Evolutionary conservation across 1,140 invertebrate species (phyloP).

Genomic region (Drosophila rufa): DNA sequence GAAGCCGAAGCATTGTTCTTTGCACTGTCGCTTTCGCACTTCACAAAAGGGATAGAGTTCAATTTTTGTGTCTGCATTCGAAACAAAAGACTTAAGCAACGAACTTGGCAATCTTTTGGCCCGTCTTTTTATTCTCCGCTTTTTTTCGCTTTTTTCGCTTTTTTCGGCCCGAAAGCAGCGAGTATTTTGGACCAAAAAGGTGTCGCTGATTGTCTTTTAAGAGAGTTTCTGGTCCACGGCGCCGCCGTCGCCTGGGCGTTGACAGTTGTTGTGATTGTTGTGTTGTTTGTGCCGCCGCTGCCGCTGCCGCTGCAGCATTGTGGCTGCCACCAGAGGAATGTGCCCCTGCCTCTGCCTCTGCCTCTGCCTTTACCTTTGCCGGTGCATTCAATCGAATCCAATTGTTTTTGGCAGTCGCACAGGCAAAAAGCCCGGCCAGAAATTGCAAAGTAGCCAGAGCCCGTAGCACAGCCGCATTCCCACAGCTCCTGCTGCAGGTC

Average conservation of each 20-base stretch:
- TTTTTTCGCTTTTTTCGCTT: constrained; percentile 10
- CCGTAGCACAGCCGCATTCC: constrained; percentile 66
- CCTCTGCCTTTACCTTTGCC: constrained; percentile 59
- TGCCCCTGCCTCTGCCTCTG: constrained; percentile 35
- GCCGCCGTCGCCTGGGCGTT: constrained; percentile 74
- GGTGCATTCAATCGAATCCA: constrained; percentile 84
- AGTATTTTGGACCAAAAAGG: constrained; percentile 84
- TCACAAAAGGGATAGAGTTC: constrained; percentile 83
- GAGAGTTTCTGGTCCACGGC: constrained; percentile 74
- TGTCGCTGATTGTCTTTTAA: constrained; percentile 85
- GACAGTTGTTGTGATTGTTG: constrained; percentile 83
- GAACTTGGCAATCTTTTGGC: constrained; percentile 58
- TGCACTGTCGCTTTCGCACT: constrained; percentile 83
- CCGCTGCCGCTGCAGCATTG: constrained; percentile 52
- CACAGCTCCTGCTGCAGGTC: constrained; percentile 48
- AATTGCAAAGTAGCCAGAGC: constrained; percentile 69
- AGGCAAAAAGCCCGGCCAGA: constrained; percentile 50
- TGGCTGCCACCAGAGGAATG: constrained; percentile 72
- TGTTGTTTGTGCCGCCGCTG: constrained; percentile 69
- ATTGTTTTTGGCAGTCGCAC: constrained; percentile 79
- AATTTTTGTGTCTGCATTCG: constrained; percentile 77
- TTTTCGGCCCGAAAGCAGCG: constrained; percentile 40
- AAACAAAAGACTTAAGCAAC: constrained; percentile 84
- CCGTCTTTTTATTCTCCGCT: constrained; percentile 37
- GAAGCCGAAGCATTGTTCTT: constrained; percentile 74